Conservation (phyloP, 1,140 invertebrate species). For the Doryteuthis pealeii region DNA sequence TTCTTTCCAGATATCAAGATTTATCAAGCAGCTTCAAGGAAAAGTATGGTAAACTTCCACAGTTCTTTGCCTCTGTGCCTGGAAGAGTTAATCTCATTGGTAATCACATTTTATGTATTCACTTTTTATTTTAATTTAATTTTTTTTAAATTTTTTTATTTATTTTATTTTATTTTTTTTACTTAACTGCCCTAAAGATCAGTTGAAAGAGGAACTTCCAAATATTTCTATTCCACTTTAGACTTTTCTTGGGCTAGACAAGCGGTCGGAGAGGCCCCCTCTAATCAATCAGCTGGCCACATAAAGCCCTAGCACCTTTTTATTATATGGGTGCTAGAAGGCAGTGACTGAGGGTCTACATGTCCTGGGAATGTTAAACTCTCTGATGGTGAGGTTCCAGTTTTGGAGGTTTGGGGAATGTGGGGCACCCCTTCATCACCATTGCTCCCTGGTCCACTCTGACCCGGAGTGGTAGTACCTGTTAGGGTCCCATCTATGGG, state of each 20-base stretch:
- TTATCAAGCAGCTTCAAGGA: constrained; percentile 40
- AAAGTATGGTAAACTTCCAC: constrained; percentile 52
- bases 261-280: too few species aligned
- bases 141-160: background rate
- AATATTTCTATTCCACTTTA: background rate
- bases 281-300: too few species aligned
- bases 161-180: background rate
- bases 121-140: background rate
- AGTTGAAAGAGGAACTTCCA: background rate
- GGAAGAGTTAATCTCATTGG: constrained; percentile 94
- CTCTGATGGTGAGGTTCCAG: too few species aligned
- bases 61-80: constrained; percentile 63
- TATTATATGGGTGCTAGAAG: too few species aligned
- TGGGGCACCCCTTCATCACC: too few species aligned
- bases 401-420: too few species aligned
- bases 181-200: background rate
- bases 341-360: too few species aligned
- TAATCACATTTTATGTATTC: constrained; percentile 30
- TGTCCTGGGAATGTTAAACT: too few species aligned
- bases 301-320: too few species aligned
- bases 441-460: too few species aligned
- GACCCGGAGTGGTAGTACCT: background rate
- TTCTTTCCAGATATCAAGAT: constrained; percentile 41
- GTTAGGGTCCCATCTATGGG: too few species aligned
- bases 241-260: too few species aligned